These are phyloP conservation scores for Phasianus colchicus DNA, from an alignment of 2,113 vertebrate genomes.

Conservation along the genomic window DNA sequence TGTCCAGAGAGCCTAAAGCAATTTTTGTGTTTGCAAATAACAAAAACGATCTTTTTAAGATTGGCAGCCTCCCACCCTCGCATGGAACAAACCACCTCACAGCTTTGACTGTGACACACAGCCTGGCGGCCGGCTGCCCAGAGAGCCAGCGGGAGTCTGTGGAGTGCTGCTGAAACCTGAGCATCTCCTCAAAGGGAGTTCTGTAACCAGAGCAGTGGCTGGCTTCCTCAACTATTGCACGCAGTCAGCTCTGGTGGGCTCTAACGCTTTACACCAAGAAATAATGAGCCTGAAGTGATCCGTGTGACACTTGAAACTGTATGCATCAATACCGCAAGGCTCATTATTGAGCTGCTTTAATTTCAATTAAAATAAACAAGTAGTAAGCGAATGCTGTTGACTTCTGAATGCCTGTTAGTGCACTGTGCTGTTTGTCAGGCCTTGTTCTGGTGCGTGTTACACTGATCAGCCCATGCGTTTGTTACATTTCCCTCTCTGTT, in stretches of 20 bases:
- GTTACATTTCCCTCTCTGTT: conserved; percentile 28
- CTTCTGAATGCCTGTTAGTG: background rate
- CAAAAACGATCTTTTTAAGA: conserved; percentile 18
- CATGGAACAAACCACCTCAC: conserved; percentile 33
- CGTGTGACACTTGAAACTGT: background rate
- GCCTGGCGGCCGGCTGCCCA: background rate
- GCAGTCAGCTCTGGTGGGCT: background rate
- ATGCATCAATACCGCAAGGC: background rate
- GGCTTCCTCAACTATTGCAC: background rate
- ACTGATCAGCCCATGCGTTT: conserved; percentile 5
- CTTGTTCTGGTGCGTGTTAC: conserved; percentile 31
- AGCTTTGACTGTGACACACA: conserved; percentile 1
- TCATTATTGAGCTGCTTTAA: background rate
- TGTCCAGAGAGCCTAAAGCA: conserved; percentile 22
- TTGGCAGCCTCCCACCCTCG: background rate
- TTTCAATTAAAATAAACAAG: background rate
- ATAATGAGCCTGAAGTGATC: background rate
- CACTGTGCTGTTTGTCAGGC: conserved; percentile 1
- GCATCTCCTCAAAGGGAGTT: background rate
- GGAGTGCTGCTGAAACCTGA: background rate
- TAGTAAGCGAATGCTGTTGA: background rate
- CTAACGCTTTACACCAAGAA: background rate
- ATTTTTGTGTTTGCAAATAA: conserved; percentile 47
- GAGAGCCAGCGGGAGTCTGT: background rate
- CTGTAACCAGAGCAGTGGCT: background rate